These are phyloP conservation scores for Hippoglossus hippoglossus DNA, from an alignment of 2,797 vertebrate genomes.

Conservation along the genomic window DNA sequence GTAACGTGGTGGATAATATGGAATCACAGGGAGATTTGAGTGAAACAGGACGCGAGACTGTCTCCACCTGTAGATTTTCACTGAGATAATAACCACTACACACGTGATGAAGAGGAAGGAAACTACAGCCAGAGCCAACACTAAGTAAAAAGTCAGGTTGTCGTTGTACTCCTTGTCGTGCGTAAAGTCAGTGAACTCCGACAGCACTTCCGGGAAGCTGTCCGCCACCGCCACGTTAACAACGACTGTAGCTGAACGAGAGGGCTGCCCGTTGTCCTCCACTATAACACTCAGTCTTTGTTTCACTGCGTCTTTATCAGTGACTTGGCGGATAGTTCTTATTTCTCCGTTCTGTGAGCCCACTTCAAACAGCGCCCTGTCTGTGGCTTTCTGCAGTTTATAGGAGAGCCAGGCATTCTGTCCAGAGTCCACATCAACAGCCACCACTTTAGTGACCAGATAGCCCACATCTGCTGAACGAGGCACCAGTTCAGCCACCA, in stretches of 20 bases:
- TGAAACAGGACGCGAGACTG: constrained; percentile 19
- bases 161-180: no score
- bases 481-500: constrained; percentile 84
- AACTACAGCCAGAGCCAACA: no score
- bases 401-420: constrained; percentile 41
- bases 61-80: constrained; percentile 11
- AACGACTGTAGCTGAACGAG: no score
- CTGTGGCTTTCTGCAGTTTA: constrained; percentile 57
- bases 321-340: constrained; percentile 58
- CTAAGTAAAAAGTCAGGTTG: no score
- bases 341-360: constrained; percentile 77
- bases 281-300: constrained; percentile 75
- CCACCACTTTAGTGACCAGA: constrained; percentile 86
- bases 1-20: no score
- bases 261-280: no score
- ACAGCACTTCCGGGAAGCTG: no score
- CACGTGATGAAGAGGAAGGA: no score
- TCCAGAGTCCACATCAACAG: constrained; percentile 65
- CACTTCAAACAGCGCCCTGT: constrained; percentile 79
- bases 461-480: constrained; percentile 84
- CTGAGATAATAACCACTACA: constrained; percentile 30
- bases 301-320: constrained; percentile 72
- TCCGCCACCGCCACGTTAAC: no score
- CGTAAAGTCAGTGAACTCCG: no score
- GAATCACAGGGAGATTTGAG: no score